Evolutionary conservation across 2,797 vertebrate species (phyloP).

Genomic region (Phoxinus dragarum): DNA sequence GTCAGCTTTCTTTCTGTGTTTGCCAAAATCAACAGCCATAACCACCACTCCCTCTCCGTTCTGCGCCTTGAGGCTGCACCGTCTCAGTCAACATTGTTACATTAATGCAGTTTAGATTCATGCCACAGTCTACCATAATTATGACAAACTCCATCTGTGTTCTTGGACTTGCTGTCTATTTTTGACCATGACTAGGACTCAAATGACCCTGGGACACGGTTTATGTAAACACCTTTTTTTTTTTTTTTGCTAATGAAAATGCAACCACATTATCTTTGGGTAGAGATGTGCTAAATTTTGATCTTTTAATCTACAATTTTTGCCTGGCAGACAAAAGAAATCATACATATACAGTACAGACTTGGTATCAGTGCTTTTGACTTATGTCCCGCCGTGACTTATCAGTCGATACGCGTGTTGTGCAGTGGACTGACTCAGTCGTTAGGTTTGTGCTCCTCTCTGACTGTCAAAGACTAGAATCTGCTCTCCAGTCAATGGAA

Average conservation of each 20-base stretch:
- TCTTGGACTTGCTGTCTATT: background rate
- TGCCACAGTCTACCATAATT: background rate
- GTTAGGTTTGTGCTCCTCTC: background rate
- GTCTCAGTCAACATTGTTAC: background rate
- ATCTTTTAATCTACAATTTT: background rate
- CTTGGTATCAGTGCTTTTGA: background rate
- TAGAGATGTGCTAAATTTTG: background rate
- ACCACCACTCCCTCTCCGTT: slow-evolving; percentile 28
- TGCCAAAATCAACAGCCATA: slow-evolving; percentile 12
- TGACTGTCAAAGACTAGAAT: background rate
- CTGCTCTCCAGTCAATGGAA: background rate
- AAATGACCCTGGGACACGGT: background rate
- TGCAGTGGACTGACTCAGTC: background rate
- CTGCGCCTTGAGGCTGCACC: background rate
- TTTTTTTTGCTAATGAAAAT: background rate
- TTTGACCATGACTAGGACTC: background rate
- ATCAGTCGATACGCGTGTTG: background rate
- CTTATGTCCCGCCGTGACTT: background rate
- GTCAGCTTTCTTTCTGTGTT: slow-evolving; percentile 4
- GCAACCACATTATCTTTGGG: background rate
- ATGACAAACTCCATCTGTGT: background rate
- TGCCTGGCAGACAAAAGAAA: background rate
- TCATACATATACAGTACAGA: too few species aligned
- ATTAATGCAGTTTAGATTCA: background rate
- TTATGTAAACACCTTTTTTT: background rate